These are phyloP conservation scores for Eilema griseolum DNA, from an alignment of 2,888 invertebrate genomes.

Conservation along the genomic window DNA sequence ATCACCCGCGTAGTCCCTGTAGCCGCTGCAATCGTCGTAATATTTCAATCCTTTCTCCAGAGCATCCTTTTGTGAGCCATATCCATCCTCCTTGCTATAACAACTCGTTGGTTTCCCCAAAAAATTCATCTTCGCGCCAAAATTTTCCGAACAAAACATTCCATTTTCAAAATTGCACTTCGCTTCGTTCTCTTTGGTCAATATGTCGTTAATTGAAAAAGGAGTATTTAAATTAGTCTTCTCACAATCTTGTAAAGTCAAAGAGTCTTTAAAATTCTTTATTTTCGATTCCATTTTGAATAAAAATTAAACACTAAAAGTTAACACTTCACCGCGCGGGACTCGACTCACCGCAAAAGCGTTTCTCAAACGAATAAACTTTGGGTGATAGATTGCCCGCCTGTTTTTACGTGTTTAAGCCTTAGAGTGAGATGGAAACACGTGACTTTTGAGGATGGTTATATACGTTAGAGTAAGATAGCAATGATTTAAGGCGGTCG, in stretches of 20 bases:
- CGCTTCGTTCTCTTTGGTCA: slow-evolving; percentile 86
- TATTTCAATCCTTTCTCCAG: slow-evolving; percentile 76
- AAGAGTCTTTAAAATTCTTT: slow-evolving; percentile 72
- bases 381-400: slow-evolving; percentile 83
- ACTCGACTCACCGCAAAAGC: slow-evolving; percentile 82
- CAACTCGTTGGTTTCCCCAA: slow-evolving; percentile 64
- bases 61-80: slow-evolving; percentile 72
- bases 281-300: slow-evolving; percentile 79
- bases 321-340: slow-evolving; percentile 68
- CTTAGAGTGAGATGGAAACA: slow-evolving; percentile 73
- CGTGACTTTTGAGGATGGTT: slow-evolving; percentile 18
- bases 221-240: slow-evolving; percentile 87
- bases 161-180: slow-evolving; percentile 80
- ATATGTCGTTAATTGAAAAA: slow-evolving; percentile 91
- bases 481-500: slow-evolving; percentile 68
- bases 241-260: slow-evolving; percentile 76
- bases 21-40: slow-evolving; percentile 76
- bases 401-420: slow-evolving; percentile 79
- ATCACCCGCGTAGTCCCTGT: slow-evolving; percentile 76
- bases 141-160: slow-evolving; percentile 72
- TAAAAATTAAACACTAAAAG: slow-evolving; percentile 61
- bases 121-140: slow-evolving; percentile 78
- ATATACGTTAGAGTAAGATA: slow-evolving; percentile 61
- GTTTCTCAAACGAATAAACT: slow-evolving; percentile 86
- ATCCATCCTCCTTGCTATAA: slow-evolving; percentile 66